phyloP scores from a whole-genome alignment of 2,113 vertebrate species.

The Formicarius rufipectus region DNA sequence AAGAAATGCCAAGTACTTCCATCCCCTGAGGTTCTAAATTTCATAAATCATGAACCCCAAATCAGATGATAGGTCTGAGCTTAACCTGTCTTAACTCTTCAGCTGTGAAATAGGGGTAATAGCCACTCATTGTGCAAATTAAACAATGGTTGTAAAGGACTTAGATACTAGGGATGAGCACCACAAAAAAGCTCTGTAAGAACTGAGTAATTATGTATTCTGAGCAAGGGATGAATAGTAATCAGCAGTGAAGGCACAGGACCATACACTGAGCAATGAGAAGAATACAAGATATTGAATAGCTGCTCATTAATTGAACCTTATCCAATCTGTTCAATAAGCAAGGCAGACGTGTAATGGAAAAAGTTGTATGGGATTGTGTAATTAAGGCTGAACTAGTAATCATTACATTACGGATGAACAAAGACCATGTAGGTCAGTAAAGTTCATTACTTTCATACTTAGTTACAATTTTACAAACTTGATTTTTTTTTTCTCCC shows the following conservation, averaged over 20 bases:
- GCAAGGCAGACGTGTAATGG: slow-evolving; percentile 15
- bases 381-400: slow-evolving; percentile 31
- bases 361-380: slow-evolving; percentile 1
- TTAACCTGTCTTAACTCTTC: neutral
- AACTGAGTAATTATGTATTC: slow-evolving; percentile 41
- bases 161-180: neutral
- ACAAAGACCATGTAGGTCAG: neutral
- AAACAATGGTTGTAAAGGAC: slow-evolving; percentile 21
- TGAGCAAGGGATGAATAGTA: slow-evolving; percentile 15
- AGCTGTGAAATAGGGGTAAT: neutral
- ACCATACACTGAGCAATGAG: neutral
- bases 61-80: neutral
- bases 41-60: neutral
- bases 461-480: neutral
- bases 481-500: neutral
- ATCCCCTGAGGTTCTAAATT: neutral
- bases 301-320: slow-evolving; percentile 36
- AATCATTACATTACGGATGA: slow-evolving; percentile 1
- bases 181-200: slow-evolving; percentile 18
- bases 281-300: slow-evolving; percentile 34
- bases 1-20: neutral
- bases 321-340: slow-evolving; percentile 42
- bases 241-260: slow-evolving; percentile 24
- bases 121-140: neutral
- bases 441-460: neutral